Percentiles rank a stretch among this genome's conserved stretches.
Evolutionary conservation across 2,888 invertebrate genomes (phyloP).

Genomic region (Dolichopus griseipennis): DNA sequence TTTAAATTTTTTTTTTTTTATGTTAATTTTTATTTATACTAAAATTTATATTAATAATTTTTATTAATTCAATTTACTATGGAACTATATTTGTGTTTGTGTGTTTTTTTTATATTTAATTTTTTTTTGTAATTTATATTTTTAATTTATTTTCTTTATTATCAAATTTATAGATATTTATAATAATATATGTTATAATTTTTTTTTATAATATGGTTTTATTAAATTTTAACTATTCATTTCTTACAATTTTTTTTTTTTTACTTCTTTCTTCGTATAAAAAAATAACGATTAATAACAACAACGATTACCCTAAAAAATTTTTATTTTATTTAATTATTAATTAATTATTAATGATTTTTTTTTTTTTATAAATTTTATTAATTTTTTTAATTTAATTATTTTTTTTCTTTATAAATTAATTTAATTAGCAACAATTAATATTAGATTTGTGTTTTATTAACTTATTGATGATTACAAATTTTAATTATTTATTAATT

Average conservation of each 20-base stretch:
- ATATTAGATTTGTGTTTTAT: not conserved
- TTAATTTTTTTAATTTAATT: not conserved
- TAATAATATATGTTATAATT: not conserved
- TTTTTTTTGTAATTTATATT: not conserved
- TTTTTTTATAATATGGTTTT: not conserved
- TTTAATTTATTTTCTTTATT: not conserved
- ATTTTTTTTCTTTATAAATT: too few relatives aligned
- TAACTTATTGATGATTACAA: not conserved
- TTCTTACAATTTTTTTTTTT: constrained; percentile 4
- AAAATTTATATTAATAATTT: too few relatives aligned
- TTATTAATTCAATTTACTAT: not conserved
- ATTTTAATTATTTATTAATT: not conserved
- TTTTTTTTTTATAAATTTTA: constrained; percentile 7
- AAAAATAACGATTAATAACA: constrained; percentile 18
- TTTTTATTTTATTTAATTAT: not conserved
- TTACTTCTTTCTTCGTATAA: constrained; percentile 14
- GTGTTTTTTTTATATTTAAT: not conserved
- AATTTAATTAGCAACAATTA: not conserved
- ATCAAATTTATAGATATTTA: not conserved
- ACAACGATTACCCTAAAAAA: constrained; percentile 16
- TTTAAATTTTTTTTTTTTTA: not conserved
- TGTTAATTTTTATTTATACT: not conserved
- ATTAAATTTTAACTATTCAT: not conserved
- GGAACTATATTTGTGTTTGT: not conserved
- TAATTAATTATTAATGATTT: constrained; percentile 5